phyloP scores from a whole-genome alignment of 2,113 vertebrate genomes.

The Morone saxatilis region DNA sequence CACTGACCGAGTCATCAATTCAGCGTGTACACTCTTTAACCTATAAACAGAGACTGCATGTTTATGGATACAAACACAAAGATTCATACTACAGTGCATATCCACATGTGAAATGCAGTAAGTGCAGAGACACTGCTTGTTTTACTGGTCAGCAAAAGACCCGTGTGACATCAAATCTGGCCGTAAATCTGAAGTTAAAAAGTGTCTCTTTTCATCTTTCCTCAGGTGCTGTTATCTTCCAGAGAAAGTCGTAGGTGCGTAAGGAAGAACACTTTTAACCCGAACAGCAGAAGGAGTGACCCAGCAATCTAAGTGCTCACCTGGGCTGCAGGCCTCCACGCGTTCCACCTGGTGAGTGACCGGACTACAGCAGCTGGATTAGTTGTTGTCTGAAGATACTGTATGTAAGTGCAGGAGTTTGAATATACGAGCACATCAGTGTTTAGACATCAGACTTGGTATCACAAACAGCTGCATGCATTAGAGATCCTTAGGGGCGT shows the following conservation, averaged over 20 bases:
- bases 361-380: background rate
- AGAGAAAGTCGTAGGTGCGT: background rate
- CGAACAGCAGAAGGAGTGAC: background rate
- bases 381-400: background rate
- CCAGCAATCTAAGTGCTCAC: background rate
- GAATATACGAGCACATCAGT: background rate
- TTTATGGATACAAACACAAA: background rate
- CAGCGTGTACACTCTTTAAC: background rate
- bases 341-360: constrained; percentile 47
- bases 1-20: background rate
- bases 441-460: background rate
- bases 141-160: background rate
- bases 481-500: background rate
- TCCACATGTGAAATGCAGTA: background rate
- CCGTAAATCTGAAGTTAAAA: background rate
- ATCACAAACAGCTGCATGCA: background rate
- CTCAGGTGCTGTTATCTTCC: constrained; percentile 26
- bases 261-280: background rate
- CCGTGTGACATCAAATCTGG: background rate
- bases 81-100: background rate
- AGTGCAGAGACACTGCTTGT: background rate
- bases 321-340: constrained; percentile 32
- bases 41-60: background rate
- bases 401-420: background rate
- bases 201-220: background rate